Conservation (phyloP, 2,113 vertebrate genomes). For the Toxotes chatareus region DNA sequence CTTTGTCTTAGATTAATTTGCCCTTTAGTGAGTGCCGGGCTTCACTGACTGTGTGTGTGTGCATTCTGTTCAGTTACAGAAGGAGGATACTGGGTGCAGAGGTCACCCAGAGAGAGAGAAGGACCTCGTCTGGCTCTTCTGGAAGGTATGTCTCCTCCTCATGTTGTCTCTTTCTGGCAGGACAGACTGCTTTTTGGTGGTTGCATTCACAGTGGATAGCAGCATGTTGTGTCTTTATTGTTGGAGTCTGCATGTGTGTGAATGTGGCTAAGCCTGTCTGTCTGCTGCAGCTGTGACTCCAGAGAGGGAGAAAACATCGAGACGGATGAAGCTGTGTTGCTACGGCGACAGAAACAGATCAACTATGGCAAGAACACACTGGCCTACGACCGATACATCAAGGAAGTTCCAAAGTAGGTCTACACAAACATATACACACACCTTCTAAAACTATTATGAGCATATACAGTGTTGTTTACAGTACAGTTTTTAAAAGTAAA, state of each 20-base stretch:
- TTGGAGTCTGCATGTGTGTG: background rate
- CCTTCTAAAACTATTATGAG: background rate
- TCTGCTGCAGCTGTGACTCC: conserved; percentile 89
- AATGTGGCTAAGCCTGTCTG: background rate
- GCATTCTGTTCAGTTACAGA: conserved; percentile 87
- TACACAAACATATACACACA: background rate
- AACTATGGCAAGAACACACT: conserved; percentile 97
- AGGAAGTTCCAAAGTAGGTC: conserved; percentile 92
- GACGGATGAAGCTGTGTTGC: conserved; percentile 90
- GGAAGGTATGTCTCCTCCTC: conserved; percentile 85
- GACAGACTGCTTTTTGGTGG: no score
- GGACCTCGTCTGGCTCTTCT: conserved; percentile 90
- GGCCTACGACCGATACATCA: conserved; percentile 93
- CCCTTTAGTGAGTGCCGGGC: no score
- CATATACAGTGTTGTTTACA: background rate
- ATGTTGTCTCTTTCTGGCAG: background rate
- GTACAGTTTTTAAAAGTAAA: background rate
- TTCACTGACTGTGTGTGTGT: conserved; percentile 16
- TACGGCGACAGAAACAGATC: conserved; percentile 97
- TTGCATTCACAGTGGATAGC: no score
- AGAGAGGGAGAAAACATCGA: conserved; percentile 91
- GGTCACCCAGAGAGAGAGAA: conserved; percentile 87
- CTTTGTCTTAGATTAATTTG: background rate
- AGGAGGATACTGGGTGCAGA: conserved; percentile 93
- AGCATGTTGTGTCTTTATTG: no score